These are phyloP conservation scores for Drosophila parthenogenetica DNA, from an alignment of 2,888 invertebrate genomes.

Conservation along the genomic window DNA sequence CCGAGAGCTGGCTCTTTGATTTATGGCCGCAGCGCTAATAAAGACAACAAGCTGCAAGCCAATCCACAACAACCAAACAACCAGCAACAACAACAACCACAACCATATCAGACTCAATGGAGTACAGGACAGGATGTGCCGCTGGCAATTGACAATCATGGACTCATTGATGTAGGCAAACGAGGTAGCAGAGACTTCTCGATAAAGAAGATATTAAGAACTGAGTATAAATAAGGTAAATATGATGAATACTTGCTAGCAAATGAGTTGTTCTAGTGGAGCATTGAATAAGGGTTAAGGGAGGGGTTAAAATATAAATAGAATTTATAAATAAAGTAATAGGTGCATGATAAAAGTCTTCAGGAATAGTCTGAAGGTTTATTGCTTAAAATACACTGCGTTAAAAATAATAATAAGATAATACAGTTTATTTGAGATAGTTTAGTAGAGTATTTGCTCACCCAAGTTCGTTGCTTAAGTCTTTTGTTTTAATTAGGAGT, in stretches of 20 bases:
- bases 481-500: conserved; percentile 64
- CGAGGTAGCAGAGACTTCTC: conserved; percentile 11
- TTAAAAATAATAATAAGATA: background rate
- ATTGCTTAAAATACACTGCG: too few species aligned
- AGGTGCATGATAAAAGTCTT: too few species aligned
- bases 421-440: background rate
- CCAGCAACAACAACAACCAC: conserved; percentile 10
- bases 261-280: too few species aligned
- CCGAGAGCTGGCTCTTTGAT: conserved; percentile 73
- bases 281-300: too few species aligned
- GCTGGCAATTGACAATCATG: conserved; percentile 52
- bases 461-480: conserved; percentile 55
- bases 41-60: conserved; percentile 79
- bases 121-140: conserved; percentile 70
- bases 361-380: too few species aligned
- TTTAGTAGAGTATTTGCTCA: conserved; percentile 1
- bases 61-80: conserved; percentile 29
- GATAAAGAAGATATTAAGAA: conserved; percentile 12
- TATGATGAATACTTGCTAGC: conserved; percentile 1
- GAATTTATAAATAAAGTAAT: too few species aligned
- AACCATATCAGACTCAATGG: conserved; percentile 9
- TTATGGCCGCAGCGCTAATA: conserved; percentile 72
- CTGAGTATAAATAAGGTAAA: background rate
- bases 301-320: background rate
- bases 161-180: conserved; percentile 22